Conservation (phyloP, 1,140 invertebrate species). For the Apocrypta bakeri region DNA sequence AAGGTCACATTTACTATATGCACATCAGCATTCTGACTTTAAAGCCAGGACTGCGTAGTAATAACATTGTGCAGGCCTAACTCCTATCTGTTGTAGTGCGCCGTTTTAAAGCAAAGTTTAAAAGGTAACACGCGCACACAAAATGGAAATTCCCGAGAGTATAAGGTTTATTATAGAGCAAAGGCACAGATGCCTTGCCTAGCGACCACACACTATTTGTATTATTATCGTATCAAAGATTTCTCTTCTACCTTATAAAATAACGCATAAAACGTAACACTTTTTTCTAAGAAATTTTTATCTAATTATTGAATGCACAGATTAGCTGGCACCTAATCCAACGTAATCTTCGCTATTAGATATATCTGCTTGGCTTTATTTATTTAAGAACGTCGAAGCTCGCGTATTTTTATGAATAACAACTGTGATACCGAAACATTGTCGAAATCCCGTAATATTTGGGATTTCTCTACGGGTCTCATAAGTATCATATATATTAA, state of each 20-base stretch:
- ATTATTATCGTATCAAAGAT: background rate
- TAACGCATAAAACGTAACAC: no score
- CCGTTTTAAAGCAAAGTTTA: background rate
- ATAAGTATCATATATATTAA: no score
- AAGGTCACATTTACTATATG: background rate
- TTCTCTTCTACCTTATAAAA: no score
- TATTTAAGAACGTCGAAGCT: background rate
- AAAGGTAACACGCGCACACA: background rate
- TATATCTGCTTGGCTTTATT: background rate
- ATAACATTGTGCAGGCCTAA: conserved; percentile 9
- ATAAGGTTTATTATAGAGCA: conserved; percentile 10
- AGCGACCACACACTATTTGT: background rate
- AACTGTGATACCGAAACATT: background rate
- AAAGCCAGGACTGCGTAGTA: conserved; percentile 20
- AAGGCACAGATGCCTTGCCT: background rate
- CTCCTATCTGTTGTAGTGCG: conserved; percentile 6
- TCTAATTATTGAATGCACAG: no score
- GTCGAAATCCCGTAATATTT: background rate
- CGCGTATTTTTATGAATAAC: background rate
- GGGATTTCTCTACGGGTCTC: no score
- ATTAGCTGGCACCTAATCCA: no score
- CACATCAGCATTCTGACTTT: conserved; percentile 21
- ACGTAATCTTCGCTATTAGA: no score
- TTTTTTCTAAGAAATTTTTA: no score
- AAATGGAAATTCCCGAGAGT: conserved; percentile 1